Evolutionary conservation across 2,888 invertebrate genomes (phyloP).

Genomic region (Lypha dubia): DNA sequence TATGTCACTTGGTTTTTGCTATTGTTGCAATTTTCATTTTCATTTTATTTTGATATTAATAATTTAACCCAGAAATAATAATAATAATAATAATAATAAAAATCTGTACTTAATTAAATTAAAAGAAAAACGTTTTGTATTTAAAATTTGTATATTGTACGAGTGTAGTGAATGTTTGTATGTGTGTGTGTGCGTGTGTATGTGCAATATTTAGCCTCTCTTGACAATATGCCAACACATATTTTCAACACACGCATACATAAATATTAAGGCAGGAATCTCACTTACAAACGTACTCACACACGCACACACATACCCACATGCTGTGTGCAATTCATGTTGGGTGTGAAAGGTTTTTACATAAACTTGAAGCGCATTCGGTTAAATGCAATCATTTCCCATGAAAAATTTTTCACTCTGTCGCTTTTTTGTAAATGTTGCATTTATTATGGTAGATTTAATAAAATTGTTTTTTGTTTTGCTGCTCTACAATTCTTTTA

Average conservation of each 20-base stretch:
- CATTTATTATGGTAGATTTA: slow-evolving; percentile 50
- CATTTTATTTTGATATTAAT: slow-evolving; percentile 8
- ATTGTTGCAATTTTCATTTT: slow-evolving; percentile 17
- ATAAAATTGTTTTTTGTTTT: background rate
- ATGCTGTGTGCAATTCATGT: background rate
- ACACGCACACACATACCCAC: background rate
- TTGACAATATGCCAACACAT: slow-evolving; percentile 62
- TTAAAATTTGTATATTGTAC: slow-evolving; percentile 1
- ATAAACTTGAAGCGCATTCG: slow-evolving; percentile 60
- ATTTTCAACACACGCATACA: slow-evolving; percentile 45
- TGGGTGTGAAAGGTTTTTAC: slow-evolving; percentile 22
- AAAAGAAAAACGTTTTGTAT: slow-evolving; percentile 56
- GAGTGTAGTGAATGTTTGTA: no score
- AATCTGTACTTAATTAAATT: slow-evolving; percentile 59
- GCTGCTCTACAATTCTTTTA: background rate
- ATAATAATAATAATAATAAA: no score
- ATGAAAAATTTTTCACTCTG: slow-evolving; percentile 55
- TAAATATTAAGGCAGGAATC: background rate
- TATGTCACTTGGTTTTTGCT: slow-evolving; percentile 9
- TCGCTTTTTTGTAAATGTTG: slow-evolving; percentile 55
- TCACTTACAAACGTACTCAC: background rate
- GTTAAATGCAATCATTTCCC: slow-evolving; percentile 59
- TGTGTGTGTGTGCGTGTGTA: no score
- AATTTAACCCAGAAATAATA: slow-evolving; percentile 52
- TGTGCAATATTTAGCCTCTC: slow-evolving; percentile 19